These are phyloP conservation scores for Rhinatrema bivittatum DNA, from an alignment of 2,797 vertebrate species.

Conservation along the genomic window DNA sequence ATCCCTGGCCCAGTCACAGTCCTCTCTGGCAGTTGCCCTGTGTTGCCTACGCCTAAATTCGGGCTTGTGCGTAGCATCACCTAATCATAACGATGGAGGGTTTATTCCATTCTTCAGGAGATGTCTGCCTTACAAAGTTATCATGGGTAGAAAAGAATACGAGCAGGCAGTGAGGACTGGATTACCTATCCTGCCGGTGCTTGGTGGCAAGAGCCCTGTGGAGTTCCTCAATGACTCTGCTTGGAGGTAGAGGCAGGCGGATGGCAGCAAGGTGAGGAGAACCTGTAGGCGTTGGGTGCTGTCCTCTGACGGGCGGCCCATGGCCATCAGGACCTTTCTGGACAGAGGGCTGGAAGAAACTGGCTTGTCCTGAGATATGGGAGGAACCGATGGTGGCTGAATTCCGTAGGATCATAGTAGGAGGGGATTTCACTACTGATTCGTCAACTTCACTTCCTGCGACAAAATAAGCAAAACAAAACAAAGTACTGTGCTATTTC, in stretches of 20 bases:
- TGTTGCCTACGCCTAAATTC: too few species aligned
- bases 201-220: constrained; percentile 91
- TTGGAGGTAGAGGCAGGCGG: constrained; percentile 89
- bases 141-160: too few species aligned
- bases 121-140: too few species aligned
- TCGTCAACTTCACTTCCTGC: constrained; percentile 31
- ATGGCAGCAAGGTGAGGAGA: constrained; percentile 80
- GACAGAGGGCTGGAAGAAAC: constrained; percentile 49
- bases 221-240: constrained; percentile 92
- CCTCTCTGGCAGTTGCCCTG: too few species aligned
- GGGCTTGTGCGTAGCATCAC: too few species aligned
- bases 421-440: constrained; percentile 36
- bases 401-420: constrained; percentile 56
- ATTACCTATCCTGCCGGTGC: constrained; percentile 89
- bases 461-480: constrained; percentile 7
- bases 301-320: constrained; percentile 52
- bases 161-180: too few species aligned
- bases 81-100: too few species aligned
- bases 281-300: constrained; percentile 68
- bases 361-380: constrained; percentile 53
- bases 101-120: too few species aligned
- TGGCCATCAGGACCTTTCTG: constrained; percentile 45
- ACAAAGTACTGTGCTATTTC: background rate
- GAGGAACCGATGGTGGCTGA: constrained; percentile 47
- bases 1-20: too few species aligned